Evolutionary conservation across 2,113 vertebrate genomes (phyloP).

Genomic region (Trogon surrucura): DNA sequence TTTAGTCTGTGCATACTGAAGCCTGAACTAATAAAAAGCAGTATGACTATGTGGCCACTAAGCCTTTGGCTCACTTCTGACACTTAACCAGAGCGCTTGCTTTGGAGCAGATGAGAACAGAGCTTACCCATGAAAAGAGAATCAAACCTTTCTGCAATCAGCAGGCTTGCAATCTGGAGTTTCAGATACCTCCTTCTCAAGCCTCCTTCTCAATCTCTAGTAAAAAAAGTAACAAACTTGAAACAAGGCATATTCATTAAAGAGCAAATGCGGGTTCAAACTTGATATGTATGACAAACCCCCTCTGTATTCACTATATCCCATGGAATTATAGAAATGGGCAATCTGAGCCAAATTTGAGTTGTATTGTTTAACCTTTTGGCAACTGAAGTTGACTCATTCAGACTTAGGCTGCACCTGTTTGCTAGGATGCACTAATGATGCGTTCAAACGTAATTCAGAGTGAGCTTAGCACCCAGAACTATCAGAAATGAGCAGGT

Average conservation of each 20-base stretch:
- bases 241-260: background rate
- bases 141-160: background rate
- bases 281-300: background rate
- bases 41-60: background rate
- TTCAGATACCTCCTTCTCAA: background rate
- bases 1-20: background rate
- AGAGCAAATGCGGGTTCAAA: background rate
- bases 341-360: background rate
- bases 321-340: background rate
- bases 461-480: background rate
- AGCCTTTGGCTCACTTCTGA: background rate
- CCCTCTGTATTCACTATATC: background rate
- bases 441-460: background rate
- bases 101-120: background rate
- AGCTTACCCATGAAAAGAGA: background rate
- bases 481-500: background rate
- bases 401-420: background rate
- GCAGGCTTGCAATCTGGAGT: background rate
- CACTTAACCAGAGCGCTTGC: background rate
- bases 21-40: background rate
- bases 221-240: background rate
- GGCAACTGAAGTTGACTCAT: background rate
- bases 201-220: background rate
- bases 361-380: background rate
- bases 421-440: background rate